Conservation (phyloP, 2,797 vertebrate genomes). For the Amazona finschi region DNA sequence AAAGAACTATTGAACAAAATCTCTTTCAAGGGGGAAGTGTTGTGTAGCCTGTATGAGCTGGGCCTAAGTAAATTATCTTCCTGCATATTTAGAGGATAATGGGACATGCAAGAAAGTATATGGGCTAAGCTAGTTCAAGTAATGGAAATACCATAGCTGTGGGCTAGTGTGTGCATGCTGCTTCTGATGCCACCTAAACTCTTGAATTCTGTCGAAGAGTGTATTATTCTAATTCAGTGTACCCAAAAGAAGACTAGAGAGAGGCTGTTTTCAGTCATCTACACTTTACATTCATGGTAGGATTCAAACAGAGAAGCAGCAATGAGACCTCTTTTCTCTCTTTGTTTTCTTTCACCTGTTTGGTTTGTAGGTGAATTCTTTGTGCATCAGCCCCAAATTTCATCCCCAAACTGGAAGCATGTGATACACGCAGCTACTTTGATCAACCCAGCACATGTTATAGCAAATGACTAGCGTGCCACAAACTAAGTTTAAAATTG, state of each 20-base stretch:
- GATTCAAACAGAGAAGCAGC: not conserved
- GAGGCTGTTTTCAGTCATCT: not conserved
- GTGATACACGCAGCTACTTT: not conserved
- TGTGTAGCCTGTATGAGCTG: not conserved
- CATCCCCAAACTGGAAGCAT: not conserved
- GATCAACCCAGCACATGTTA: not conserved
- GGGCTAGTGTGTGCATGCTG: not conserved
- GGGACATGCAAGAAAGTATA: too few relatives aligned
- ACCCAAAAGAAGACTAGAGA: not conserved
- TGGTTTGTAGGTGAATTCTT: not conserved
- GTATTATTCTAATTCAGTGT: not conserved
- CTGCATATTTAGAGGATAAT: accelerated
- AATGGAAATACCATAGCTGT: not conserved
- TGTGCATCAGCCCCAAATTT: not conserved
- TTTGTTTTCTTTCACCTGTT: not conserved
- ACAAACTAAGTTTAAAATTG: not conserved
- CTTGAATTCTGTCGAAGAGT: not conserved
- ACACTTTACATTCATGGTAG: accelerated
- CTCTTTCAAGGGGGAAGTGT: not conserved
- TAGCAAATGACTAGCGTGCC: not conserved
- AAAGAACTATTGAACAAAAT: not conserved
- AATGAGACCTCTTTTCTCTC: not conserved
- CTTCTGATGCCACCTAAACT: not conserved
- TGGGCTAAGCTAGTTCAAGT: not conserved
- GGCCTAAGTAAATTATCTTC: not conserved